These are phyloP conservation scores for Biston betularia DNA, from an alignment of 2,888 invertebrate genomes.

Conservation along the genomic window DNA sequence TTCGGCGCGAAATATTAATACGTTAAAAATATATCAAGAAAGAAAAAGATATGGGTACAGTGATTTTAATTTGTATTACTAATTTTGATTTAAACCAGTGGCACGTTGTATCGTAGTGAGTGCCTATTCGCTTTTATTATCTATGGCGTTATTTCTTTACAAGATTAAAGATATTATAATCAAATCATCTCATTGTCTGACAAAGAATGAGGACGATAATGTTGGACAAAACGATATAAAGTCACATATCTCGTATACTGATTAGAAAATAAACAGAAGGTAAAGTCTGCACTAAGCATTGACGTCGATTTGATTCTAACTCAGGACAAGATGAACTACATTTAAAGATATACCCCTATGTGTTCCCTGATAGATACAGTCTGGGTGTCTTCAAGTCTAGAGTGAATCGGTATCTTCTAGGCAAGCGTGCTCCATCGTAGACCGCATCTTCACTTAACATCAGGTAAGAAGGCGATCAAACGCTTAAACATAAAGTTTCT, in stretches of 20 bases:
- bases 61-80: not conserved
- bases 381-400: no score
- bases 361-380: no score
- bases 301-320: no score
- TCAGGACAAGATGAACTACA: no score
- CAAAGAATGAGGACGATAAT: conserved; percentile 17
- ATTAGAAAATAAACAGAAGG: conserved; percentile 7
- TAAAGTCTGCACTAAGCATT: not conserved
- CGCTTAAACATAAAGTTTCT: not conserved
- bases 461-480: no score
- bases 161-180: conserved; percentile 9
- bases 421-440: no score
- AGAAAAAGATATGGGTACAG: no score
- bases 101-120: not conserved
- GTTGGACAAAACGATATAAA: conserved; percentile 1
- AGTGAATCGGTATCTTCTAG: no score
- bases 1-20: no score
- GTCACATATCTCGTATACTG: not conserved
- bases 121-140: not conserved
- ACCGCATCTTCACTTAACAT: no score
- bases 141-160: not conserved
- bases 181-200: conserved; percentile 16
- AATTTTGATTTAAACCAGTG: not conserved
- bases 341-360: no score
- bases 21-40: no score